Evolutionary conservation across 2,797 vertebrate species (phyloP).

Genomic region (Gymnothorax javanicus): DNA sequence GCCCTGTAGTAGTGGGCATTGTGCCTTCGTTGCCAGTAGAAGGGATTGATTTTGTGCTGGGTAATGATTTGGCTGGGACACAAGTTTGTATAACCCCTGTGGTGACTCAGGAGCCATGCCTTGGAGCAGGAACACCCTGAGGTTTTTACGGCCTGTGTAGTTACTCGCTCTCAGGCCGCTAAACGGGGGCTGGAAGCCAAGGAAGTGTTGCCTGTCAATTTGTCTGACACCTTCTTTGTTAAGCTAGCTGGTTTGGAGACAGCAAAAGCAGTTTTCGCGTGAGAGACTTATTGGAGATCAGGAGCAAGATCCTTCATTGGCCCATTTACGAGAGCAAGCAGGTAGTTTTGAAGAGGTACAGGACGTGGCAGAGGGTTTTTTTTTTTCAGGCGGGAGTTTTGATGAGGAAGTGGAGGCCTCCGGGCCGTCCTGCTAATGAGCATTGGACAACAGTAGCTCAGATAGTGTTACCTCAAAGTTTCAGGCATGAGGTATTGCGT

Average conservation of each 20-base stretch:
- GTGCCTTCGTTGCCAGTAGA: not conserved
- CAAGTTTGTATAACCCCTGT: not conserved
- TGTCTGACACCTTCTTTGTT: no score
- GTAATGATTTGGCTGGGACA: not conserved
- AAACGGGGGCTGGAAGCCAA: no score
- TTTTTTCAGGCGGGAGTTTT: not conserved
- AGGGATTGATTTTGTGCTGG: not conserved
- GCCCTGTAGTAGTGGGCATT: not conserved
- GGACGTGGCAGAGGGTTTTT: slow-evolving; percentile 5
- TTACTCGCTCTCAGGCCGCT: not conserved
- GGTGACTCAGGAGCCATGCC: not conserved
- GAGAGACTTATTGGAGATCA: not conserved
- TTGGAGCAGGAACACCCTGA: not conserved
- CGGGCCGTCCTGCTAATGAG: not conserved
- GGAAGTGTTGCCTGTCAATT: no score
- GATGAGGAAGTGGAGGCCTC: slow-evolving; percentile 15
- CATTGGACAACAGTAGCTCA: not conserved
- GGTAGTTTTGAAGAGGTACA: not conserved
- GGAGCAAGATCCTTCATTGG: not conserved
- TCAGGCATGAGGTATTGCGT: not conserved
- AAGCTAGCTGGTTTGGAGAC: no score
- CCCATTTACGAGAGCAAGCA: not conserved
- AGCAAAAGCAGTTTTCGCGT: not conserved
- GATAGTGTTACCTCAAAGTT: slow-evolving; percentile 19
- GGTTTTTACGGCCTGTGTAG: not conserved